Conservation (phyloP, 2,888 invertebrate genomes). For the Dasypolia templi region DNA sequence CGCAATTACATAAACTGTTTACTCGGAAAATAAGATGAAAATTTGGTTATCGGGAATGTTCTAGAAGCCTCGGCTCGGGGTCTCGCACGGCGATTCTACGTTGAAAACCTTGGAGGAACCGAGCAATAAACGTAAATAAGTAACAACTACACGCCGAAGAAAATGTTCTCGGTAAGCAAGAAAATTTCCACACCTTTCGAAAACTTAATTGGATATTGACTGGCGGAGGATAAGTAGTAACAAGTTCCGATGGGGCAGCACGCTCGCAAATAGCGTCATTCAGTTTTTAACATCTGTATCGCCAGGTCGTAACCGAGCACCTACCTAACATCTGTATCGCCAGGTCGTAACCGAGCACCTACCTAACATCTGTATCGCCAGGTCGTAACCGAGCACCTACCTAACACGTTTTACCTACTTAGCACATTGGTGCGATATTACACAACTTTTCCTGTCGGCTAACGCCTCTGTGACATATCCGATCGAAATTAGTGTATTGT, state of each 20-base stretch:
- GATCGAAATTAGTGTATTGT: constrained; percentile 61
- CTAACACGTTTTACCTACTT: constrained; percentile 77
- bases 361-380: constrained; percentile 67
- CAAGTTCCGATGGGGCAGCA: constrained; percentile 55
- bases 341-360: constrained; percentile 66
- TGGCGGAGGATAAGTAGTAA: constrained; percentile 44
- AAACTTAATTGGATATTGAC: constrained; percentile 63
- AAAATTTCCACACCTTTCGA: constrained; percentile 44
- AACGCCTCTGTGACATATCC: constrained; percentile 67
- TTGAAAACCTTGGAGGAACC: constrained; percentile 21
- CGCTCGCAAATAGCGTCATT: constrained; percentile 65
- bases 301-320: constrained; percentile 66
- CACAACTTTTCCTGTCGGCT: constrained; percentile 78
- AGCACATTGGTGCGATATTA: constrained; percentile 84
- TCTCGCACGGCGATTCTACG: neutral
- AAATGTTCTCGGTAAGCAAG: constrained; percentile 38
- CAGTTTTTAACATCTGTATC: constrained; percentile 67
- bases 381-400: constrained; percentile 67
- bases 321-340: constrained; percentile 68
- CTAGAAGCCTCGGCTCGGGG: neutral
- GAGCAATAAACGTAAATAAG: constrained; percentile 39
- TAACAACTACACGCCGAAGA: constrained; percentile 34
- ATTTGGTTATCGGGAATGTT: constrained; percentile 9
- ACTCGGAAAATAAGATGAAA: constrained; percentile 22
- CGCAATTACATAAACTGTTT: constrained; percentile 29